Conservation (phyloP, 2,888 invertebrate species). For the Xanthorhoe spadicearia region DNA sequence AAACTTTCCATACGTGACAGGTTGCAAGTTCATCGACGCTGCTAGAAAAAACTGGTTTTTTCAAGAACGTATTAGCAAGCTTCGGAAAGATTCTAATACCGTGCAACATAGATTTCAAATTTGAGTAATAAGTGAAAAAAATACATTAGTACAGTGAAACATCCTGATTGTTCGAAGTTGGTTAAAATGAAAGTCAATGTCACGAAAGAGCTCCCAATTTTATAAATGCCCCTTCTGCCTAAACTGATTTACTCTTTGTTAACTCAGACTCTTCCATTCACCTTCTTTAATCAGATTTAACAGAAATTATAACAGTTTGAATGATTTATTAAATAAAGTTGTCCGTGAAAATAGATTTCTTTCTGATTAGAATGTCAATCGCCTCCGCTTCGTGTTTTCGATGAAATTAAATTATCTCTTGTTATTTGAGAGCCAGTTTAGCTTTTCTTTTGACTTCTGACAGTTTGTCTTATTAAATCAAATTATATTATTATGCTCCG, state of each 20-base stretch:
- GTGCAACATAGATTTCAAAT: too few species aligned
- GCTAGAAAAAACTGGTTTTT: too few species aligned
- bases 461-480: neutral
- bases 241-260: slow-evolving; percentile 44
- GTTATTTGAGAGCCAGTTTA: neutral
- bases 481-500: too few species aligned
- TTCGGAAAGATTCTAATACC: too few species aligned
- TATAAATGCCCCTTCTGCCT: slow-evolving; percentile 30
- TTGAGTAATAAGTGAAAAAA: too few species aligned
- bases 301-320: slow-evolving; percentile 71
- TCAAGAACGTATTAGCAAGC: too few species aligned
- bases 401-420: slow-evolving; percentile 31
- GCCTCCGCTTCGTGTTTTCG: slow-evolving; percentile 32
- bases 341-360: slow-evolving; percentile 58
- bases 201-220: neutral
- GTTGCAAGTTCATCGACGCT: too few species aligned
- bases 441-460: neutral
- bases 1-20: too few species aligned
- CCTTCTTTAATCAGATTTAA: slow-evolving; percentile 72
- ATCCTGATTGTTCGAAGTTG: too few species aligned
- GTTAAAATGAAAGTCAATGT: neutral
- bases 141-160: too few species aligned
- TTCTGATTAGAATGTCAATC: slow-evolving; percentile 53
- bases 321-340: slow-evolving; percentile 71
- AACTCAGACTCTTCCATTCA: slow-evolving; percentile 49